phyloP scores from a whole-genome alignment of 2,888 invertebrate genomes.

The Calliscelio sp. region DNA sequence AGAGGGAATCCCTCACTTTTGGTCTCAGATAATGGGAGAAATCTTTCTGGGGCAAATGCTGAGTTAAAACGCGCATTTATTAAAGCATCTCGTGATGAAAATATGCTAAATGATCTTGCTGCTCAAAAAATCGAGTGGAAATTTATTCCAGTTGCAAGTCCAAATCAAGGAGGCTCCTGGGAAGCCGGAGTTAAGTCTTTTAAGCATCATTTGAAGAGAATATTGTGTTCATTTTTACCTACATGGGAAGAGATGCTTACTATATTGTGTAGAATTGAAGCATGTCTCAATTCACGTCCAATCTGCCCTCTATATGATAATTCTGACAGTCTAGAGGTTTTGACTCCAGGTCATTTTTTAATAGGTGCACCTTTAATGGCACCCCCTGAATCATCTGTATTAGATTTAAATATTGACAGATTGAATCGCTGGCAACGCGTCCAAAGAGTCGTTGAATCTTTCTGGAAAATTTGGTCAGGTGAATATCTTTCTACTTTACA shows the following conservation, averaged over 20 bases:
- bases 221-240: background rate
- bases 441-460: background rate
- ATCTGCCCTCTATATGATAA: conserved; percentile 5
- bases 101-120: background rate
- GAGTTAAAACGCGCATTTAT: background rate
- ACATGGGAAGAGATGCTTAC: conserved; percentile 13
- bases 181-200: background rate
- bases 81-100: background rate
- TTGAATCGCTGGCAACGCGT: conserved; percentile 13
- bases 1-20: conserved; percentile 14
- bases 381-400: background rate
- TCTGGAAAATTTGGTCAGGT: conserved; percentile 16
- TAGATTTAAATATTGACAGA: background rate
- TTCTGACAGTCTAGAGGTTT: conserved; percentile 1
- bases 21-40: conserved; percentile 14
- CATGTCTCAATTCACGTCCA: conserved; percentile 22
- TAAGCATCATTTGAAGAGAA: background rate
- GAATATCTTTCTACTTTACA: conserved; percentile 16
- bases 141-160: conserved; percentile 12
- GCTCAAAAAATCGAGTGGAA: background rate
- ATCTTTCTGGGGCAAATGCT: conserved; percentile 7
- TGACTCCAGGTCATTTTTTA: conserved; percentile 15
- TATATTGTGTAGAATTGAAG: conserved; percentile 7
- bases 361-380: background rate
- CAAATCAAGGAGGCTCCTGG: conserved; percentile 7